Percentiles rank a stretch among this genome's conserved stretches.
These are phyloP conservation scores for Acanthopagrus latus DNA, from an alignment of 2,797 vertebrate genomes.

Conservation along the genomic window DNA sequence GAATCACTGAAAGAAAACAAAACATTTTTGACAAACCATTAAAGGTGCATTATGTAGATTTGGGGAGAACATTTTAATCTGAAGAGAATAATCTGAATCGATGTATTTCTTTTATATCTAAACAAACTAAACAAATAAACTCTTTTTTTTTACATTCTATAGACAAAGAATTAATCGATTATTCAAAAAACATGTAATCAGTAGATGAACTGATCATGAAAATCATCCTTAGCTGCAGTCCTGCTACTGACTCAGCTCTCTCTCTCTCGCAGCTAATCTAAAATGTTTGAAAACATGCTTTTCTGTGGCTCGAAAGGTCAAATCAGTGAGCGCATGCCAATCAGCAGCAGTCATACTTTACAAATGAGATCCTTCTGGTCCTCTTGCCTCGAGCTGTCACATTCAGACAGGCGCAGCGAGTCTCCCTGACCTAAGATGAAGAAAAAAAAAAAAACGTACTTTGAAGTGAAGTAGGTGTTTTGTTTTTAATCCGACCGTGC, in stretches of 20 bases:
- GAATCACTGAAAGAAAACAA: too few species aligned
- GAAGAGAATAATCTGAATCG: too few species aligned
- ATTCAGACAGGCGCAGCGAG: not conserved
- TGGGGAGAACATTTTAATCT: too few species aligned
- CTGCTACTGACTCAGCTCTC: not conserved
- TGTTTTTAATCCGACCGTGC: conserved; percentile 21
- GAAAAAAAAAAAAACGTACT: not conserved
- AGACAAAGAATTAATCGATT: too few species aligned
- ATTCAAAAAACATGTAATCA: not conserved
- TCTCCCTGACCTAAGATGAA: conserved; percentile 1
- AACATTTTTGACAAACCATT: too few species aligned
- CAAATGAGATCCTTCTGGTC: not conserved
- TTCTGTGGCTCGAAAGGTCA: not conserved
- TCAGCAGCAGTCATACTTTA: not conserved
- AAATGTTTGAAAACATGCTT: not conserved
- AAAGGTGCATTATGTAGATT: too few species aligned
- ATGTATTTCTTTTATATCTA: too few species aligned
- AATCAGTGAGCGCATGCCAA: not conserved
- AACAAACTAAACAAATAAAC: too few species aligned
- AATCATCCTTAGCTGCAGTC: not conserved
- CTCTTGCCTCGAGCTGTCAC: conserved; percentile 3
- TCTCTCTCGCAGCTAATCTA: not conserved
- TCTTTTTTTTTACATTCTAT: too few species aligned
- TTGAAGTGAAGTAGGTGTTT: conserved; percentile 34
- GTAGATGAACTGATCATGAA: not conserved